A percentile compares a stretch with the other conserved stretches of the same genome.
These are phyloP conservation scores for Bostrychus sinensis DNA, from an alignment of 2,113 vertebrate genomes.

Conservation along the genomic window DNA sequence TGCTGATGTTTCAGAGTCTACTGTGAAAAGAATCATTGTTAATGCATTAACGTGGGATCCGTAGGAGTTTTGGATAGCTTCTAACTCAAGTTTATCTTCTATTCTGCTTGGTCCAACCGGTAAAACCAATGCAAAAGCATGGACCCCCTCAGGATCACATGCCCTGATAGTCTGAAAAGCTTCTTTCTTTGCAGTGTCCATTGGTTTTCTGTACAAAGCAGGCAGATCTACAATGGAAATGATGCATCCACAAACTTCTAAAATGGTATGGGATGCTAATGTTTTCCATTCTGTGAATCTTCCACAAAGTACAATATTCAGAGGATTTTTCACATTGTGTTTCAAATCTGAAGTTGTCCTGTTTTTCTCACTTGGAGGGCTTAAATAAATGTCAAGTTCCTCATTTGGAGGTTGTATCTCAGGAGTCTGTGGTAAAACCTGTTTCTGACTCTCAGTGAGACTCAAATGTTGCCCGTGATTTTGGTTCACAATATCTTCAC, in stretches of 20 bases:
- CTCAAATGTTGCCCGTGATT: slow-evolving; percentile 29
- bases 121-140: slow-evolving; percentile 46
- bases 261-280: slow-evolving; percentile 13
- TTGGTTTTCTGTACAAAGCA: slow-evolving; percentile 22
- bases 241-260: slow-evolving; percentile 24
- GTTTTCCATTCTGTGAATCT: slow-evolving; percentile 25
- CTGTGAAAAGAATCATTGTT: slow-evolving; percentile 37
- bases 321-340: not conserved
- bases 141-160: slow-evolving; percentile 32
- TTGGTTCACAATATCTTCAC: slow-evolving; percentile 23
- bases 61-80: slow-evolving; percentile 28
- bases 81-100: slow-evolving; percentile 50
- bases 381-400: not conserved
- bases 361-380: not conserved
- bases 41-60: slow-evolving; percentile 13
- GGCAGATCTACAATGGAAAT: slow-evolving; percentile 47
- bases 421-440: not conserved
- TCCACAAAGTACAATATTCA: slow-evolving; percentile 57
- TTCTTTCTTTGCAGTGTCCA: not conserved
- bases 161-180: slow-evolving; percentile 23
- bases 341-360: not conserved
- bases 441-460: not conserved
- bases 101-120: slow-evolving; percentile 16
- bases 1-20: slow-evolving; percentile 7
- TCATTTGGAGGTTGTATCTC: not conserved